phyloP scores from a whole-genome alignment of 2,113 vertebrate species.

The Malurus cyaneus region DNA sequence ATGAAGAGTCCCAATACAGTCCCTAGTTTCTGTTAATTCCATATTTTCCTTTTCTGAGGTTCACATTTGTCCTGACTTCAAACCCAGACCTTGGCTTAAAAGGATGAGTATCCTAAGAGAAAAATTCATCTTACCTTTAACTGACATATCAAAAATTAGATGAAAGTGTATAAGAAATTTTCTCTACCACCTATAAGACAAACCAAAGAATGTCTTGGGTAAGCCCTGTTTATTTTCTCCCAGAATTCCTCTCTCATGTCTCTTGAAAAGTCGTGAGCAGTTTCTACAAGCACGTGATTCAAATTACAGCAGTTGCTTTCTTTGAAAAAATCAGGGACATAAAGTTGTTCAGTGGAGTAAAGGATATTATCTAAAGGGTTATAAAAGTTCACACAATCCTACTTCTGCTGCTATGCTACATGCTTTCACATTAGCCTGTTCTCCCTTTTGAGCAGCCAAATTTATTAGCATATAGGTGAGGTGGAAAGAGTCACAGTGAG shows the following conservation, averaged over 20 bases:
- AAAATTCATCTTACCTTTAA: background rate
- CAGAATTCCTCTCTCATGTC: background rate
- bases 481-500: background rate
- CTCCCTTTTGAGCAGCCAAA: background rate
- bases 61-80: background rate
- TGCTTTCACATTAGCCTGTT: background rate
- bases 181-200: background rate
- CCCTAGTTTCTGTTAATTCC: background rate
- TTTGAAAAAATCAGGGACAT: background rate
- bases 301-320: background rate
- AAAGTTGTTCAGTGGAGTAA: background rate
- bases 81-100: background rate
- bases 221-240: background rate
- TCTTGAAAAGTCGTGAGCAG: background rate
- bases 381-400: background rate
- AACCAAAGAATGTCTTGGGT: background rate
- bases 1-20: background rate
- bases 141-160: background rate
- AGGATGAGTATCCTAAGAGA: background rate
- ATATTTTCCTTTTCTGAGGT: background rate
- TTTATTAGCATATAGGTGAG: background rate
- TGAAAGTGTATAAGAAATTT: constrained; percentile 1
- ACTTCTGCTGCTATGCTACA: background rate
- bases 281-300: background rate
- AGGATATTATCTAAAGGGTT: background rate